phyloP scores from a whole-genome alignment of 2,888 invertebrate species.

The Phragmatobia fuliginosa region DNA sequence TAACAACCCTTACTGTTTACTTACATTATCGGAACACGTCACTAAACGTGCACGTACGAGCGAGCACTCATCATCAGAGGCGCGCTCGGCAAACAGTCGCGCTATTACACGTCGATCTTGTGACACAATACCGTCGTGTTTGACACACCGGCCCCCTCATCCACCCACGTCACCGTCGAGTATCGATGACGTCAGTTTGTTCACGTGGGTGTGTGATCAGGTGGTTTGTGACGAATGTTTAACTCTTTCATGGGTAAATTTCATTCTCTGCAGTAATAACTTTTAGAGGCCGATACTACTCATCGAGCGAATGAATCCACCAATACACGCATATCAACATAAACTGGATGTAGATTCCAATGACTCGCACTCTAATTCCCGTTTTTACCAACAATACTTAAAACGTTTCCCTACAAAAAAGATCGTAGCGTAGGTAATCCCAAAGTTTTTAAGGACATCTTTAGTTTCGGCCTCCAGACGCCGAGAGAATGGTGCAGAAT shows the following conservation, averaged over 20 bases:
- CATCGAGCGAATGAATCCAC: too few species aligned
- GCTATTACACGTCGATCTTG: slow-evolving; percentile 29
- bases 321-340: too few species aligned
- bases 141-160: slow-evolving; percentile 9
- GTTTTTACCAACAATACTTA: too few species aligned
- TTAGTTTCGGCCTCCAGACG: too few species aligned
- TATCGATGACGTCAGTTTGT: slow-evolving; percentile 10
- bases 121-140: slow-evolving; percentile 22
- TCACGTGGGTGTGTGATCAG: slow-evolving; percentile 35
- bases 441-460: too few species aligned
- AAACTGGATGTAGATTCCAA: too few species aligned
- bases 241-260: neutral
- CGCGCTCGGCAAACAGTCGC: slow-evolving; percentile 23
- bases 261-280: neutral
- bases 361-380: too few species aligned
- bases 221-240: slow-evolving; percentile 20
- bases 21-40: slow-evolving; percentile 17
- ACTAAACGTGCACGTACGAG: slow-evolving; percentile 7
- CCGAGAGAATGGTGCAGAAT: too few species aligned
- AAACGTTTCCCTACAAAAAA: too few species aligned
- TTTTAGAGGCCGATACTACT: too few species aligned
- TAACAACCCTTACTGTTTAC: slow-evolving; percentile 17
- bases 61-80: slow-evolving; percentile 19
- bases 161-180: slow-evolving; percentile 2
- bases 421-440: too few species aligned